Percentiles rank a stretch among this genome's conserved stretches.
Conservation (phyloP, 2,888 invertebrate genomes). For the Callinectes sapidus region DNA sequence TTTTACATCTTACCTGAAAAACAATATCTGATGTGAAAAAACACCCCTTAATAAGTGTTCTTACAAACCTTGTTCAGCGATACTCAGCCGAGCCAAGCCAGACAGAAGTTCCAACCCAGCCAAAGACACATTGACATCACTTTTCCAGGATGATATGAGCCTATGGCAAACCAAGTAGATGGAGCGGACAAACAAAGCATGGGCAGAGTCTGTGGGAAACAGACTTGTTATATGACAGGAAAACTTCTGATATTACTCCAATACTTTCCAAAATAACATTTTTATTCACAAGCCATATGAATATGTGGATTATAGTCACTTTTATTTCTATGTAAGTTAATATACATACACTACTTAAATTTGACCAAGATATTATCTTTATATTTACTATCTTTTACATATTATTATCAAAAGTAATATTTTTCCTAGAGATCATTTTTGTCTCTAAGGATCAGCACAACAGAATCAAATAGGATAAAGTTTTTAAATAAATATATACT, state of each 20-base stretch:
- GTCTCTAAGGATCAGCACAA: neutral
- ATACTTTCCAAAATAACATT: neutral
- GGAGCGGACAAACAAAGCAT: slow-evolving; percentile 92
- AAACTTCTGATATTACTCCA: neutral
- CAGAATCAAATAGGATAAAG: neutral
- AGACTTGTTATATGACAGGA: neutral
- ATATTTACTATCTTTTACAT: neutral
- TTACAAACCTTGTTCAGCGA: slow-evolving; percentile 85
- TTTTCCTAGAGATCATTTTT: neutral
- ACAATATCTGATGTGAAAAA: no score
- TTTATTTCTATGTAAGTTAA: neutral
- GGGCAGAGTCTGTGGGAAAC: slow-evolving; percentile 84
- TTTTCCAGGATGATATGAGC: slow-evolving; percentile 96
- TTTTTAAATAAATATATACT: neutral
- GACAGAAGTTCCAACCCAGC: slow-evolving; percentile 94
- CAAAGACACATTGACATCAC: slow-evolving; percentile 93
- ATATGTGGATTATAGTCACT: neutral
- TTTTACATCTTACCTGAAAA: no score
- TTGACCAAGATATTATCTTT: neutral
- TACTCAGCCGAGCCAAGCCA: slow-evolving; percentile 91
- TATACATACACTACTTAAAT: no score
- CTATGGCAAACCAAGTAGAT: slow-evolving; percentile 96
- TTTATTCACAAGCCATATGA: neutral
- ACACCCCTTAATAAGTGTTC: neutral
- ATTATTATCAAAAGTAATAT: neutral